Evolutionary conservation across 2,888 invertebrate species (phyloP).

Genomic region (Apomyelois bistriatella): DNA sequence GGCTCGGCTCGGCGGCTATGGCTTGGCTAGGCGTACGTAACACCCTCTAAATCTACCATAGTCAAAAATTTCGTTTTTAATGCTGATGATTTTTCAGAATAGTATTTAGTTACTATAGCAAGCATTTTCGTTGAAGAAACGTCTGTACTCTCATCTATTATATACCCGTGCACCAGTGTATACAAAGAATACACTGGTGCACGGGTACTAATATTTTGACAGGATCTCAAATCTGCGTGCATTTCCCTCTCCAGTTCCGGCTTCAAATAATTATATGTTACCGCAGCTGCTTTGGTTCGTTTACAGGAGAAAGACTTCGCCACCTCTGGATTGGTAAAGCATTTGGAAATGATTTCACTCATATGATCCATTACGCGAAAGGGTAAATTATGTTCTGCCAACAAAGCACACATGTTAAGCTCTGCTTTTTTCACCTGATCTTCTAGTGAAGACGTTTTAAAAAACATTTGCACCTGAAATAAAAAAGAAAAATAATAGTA

Average conservation of each 20-base stretch:
- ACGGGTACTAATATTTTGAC: background rate
- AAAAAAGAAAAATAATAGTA: background rate
- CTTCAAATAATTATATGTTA: background rate
- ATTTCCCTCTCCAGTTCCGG: background rate
- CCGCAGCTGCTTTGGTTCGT: background rate
- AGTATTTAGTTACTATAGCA: conserved; percentile 20
- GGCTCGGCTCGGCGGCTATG: too few species aligned
- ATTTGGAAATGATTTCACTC: background rate
- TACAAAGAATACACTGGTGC: conserved; percentile 7
- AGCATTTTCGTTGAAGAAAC: conserved; percentile 16
- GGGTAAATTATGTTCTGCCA: background rate
- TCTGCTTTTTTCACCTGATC: background rate
- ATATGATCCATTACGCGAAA: background rate
- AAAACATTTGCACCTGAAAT: background rate
- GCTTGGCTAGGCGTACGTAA: too few species aligned
- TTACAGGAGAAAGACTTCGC: background rate
- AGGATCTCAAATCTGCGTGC: background rate
- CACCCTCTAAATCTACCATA: too few species aligned
- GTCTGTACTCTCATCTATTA: conserved; percentile 20
- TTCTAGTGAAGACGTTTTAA: background rate
- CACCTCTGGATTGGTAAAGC: background rate
- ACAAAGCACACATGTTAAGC: background rate
- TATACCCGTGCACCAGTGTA: too few species aligned
- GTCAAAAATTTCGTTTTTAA: conserved; percentile 18
- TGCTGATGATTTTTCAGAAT: conserved; percentile 16